Evolutionary conservation across 2,113 vertebrate species (phyloP).

Genomic region (Crotalus helleri): DNA sequence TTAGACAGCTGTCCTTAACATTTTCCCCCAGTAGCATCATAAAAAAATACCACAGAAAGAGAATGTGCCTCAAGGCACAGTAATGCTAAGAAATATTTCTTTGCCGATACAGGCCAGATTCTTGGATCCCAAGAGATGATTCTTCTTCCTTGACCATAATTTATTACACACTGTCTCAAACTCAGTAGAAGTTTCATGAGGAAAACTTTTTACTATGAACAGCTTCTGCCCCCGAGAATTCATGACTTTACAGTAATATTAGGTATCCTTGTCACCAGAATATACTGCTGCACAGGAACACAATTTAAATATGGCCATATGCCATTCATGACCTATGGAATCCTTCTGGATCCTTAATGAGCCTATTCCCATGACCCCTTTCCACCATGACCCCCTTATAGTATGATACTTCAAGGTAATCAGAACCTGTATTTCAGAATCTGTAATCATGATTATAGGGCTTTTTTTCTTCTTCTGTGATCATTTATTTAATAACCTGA

Average conservation of each 20-base stretch:
- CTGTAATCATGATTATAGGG: neutral
- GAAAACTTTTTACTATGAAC: constrained; percentile 10
- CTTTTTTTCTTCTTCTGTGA: neutral
- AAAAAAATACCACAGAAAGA: neutral
- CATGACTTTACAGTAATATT: neutral
- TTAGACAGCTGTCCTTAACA: constrained; percentile 13
- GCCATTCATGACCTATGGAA: constrained; percentile 31
- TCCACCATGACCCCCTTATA: neutral
- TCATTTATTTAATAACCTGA: neutral
- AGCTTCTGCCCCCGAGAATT: neutral
- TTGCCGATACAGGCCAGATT: constrained; percentile 13
- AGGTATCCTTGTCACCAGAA: neutral
- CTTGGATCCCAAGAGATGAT: neutral
- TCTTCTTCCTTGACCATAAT: constrained; percentile 24
- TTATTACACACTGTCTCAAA: constrained; percentile 25
- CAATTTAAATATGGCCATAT: constrained; percentile 11
- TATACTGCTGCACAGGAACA: neutral
- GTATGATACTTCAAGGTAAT: constrained; percentile 5
- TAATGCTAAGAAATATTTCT: constrained; percentile 21
- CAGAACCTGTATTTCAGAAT: neutral
- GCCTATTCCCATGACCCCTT: constrained; percentile 19
- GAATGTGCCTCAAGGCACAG: constrained; percentile 5
- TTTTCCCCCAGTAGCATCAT: neutral
- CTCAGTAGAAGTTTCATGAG: constrained; percentile 22
- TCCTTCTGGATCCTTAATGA: constrained; percentile 33